Conservation (phyloP, 2,888 invertebrate species). For the Dasysyrphus tricinctus region DNA sequence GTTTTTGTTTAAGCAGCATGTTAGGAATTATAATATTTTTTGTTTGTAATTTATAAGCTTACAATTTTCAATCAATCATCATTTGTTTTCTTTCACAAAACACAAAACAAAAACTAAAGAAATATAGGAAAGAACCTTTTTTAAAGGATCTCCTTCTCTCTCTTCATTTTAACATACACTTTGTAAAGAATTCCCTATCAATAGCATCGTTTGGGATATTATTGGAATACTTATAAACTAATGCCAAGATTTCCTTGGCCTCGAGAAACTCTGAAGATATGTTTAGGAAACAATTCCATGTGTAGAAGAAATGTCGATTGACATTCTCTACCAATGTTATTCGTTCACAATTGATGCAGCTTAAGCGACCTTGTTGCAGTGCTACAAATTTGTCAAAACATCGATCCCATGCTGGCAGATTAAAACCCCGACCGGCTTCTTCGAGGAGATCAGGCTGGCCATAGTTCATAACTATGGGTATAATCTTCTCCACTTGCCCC, state of each 20-base stretch:
- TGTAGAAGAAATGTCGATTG: slow-evolving; percentile 82
- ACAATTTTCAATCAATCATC: slow-evolving; percentile 35
- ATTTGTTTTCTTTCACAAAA: slow-evolving; percentile 32
- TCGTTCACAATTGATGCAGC: slow-evolving; percentile 82
- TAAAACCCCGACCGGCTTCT: slow-evolving; percentile 80
- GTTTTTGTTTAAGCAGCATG: slow-evolving; percentile 19
- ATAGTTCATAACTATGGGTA: slow-evolving; percentile 82
- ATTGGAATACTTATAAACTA: slow-evolving; percentile 82
- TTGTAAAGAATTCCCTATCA: slow-evolving; percentile 82
- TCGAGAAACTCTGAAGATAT: slow-evolving; percentile 81
- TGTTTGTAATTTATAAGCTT: background rate
- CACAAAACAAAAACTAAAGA: background rate
- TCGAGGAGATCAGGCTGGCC: slow-evolving; percentile 81
- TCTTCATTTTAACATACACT: slow-evolving; percentile 80
- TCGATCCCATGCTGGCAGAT: slow-evolving; percentile 80
- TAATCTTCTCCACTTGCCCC: slow-evolving; percentile 81
- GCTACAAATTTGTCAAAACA: slow-evolving; percentile 82
- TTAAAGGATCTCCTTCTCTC: background rate
- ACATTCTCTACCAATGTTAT: slow-evolving; percentile 80
- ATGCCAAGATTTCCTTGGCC: slow-evolving; percentile 80
- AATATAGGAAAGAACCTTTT: slow-evolving; percentile 2
- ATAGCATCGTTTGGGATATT: slow-evolving; percentile 83
- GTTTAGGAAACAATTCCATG: slow-evolving; percentile 83
- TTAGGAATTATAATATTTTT: slow-evolving; percentile 38
- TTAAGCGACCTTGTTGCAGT: slow-evolving; percentile 81